These are phyloP conservation scores for Liasis olivaceus DNA, from an alignment of 2,797 vertebrate genomes.

Conservation along the genomic window DNA sequence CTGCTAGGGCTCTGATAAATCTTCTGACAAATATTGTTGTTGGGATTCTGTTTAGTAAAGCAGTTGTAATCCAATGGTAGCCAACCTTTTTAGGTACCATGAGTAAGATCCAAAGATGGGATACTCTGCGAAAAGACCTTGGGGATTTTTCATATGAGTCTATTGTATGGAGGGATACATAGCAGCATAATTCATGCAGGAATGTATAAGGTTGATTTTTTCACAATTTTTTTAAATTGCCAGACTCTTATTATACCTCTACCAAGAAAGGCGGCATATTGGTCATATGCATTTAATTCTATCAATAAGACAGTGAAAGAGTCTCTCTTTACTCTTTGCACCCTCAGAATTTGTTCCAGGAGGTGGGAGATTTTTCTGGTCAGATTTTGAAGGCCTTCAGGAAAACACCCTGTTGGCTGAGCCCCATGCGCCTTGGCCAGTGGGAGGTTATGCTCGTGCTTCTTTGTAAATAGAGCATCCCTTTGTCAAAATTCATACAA, in stretches of 20 bases:
- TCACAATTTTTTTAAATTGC: not conserved
- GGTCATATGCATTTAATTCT: not conserved
- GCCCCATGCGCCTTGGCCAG: not conserved
- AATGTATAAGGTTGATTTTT: not conserved
- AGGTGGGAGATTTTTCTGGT: no score
- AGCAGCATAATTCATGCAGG: not conserved
- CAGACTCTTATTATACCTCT: not conserved
- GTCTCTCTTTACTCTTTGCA: not conserved
- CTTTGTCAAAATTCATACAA: not conserved
- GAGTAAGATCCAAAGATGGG: not conserved
- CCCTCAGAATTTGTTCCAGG: not conserved
- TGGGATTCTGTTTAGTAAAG: not conserved
- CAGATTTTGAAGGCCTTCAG: not conserved
- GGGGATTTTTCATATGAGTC: not conserved
- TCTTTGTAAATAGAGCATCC: not conserved
- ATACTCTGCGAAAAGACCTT: not conserved
- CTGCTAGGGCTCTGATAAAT: not conserved
- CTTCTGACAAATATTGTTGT: not conserved
- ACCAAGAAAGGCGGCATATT: not conserved
- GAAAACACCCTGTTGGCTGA: not conserved
- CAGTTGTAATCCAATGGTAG: not conserved
- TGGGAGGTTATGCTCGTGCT: not conserved
- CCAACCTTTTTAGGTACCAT: not conserved
- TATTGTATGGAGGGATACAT: not conserved
- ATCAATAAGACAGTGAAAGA: not conserved